Conservation (phyloP, 2,797 vertebrate species). For the Mus caroli region DNA sequence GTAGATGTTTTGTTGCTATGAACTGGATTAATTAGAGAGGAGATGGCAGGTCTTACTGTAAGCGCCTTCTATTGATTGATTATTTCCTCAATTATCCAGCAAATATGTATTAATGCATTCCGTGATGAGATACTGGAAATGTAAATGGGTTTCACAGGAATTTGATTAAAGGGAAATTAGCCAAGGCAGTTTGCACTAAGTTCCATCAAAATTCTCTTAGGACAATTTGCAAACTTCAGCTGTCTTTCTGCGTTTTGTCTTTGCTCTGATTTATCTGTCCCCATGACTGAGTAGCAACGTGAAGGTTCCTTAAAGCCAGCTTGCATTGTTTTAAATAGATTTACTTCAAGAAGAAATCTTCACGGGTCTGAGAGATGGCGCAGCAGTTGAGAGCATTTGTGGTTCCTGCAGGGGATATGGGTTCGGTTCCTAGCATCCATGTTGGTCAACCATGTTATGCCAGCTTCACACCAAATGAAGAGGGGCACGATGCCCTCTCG, state of each 20-base stretch:
- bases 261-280: background rate
- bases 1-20: background rate
- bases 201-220: conserved; percentile 50
- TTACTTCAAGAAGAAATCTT: conserved; percentile 26
- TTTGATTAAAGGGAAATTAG: background rate
- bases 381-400: background rate
- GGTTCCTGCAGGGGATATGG: too few species aligned
- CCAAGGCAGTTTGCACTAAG: background rate
- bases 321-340: conserved; percentile 28
- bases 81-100: conserved; percentile 12
- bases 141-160: conserved; percentile 46
- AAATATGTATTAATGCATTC: conserved; percentile 5
- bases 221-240: background rate
- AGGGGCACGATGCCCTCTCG: background rate
- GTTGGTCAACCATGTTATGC: too few species aligned
- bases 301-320: background rate
- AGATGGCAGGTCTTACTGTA: background rate
- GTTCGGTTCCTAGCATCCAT: background rate
- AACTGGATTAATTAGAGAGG: conserved; percentile 41
- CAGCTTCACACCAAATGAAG: background rate
- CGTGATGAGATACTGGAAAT: background rate
- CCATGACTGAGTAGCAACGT: background rate
- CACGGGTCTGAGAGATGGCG: background rate
- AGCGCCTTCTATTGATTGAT: conserved; percentile 28
- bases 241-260: conserved; percentile 31